Evolutionary conservation across 1,140 invertebrate genomes (phyloP), one percentile per base, ranked within the genome.

Genomic region (Bemisia tabaci): DNA sequence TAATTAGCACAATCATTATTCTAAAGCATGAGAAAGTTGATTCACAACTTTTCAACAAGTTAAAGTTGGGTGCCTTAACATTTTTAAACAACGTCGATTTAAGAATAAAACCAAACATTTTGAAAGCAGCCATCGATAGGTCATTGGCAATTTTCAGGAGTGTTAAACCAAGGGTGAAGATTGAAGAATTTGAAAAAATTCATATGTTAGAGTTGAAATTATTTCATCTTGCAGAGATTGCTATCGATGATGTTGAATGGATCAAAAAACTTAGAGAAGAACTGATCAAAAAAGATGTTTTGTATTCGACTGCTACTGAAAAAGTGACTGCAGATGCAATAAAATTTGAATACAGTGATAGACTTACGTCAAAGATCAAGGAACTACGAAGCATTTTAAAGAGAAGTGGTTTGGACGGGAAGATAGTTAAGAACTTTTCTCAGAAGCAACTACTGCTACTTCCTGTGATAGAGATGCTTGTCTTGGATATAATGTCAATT

Each of bases 401-500:
- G 12, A 62, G 23, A 21, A 23, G 23, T 22, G 11, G 11, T 21
- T 12, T 62, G 23, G 23, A 22, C 12, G 22, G 60, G 12, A 23
- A 62, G 23, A 12, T 23, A 23, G 23, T 17, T 62, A 23, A 62
- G 23, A 62, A 62, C 11, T 23, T 11, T 62, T 23, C 12, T 62
- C 23, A 59, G 58, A 66, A 25, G 9, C 26, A 66, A 60, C 60
- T 24, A 66, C 25, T 60, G 21, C 26, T 66, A 26, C 48, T 23
- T 1, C 58, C 65, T 17, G 59, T 26, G 48, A 59, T 66, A 21
- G 65, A 66, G 61, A 66, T 61, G 58, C 59, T 66, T 26, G 58
- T 66, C 24, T 25, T 66, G 11, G 65, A 66, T 61, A 66, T 66
- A n/a, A 22, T 66, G 65, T 61, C 65, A 61, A 66, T 66, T 23